A percentile compares a stretch with the other conserved stretches of the same genome.
These are phyloP conservation scores for Hyla sarda DNA, from an alignment of 2,113 vertebrate species.

Conservation along the genomic window DNA sequence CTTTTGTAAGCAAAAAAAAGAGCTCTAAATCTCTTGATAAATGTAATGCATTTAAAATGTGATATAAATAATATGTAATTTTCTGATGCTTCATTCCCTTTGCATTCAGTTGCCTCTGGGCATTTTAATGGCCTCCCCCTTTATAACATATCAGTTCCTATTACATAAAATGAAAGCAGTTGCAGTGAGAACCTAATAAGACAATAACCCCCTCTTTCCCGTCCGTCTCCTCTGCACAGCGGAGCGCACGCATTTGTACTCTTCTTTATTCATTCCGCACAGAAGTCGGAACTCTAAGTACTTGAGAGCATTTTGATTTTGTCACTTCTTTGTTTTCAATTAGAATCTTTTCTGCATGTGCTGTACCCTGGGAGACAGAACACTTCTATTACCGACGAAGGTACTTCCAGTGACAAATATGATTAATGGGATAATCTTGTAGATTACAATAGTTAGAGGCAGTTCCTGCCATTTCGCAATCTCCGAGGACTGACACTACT, in stretches of 20 bases:
- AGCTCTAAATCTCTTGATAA: too few species aligned
- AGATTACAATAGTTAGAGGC: slow-evolving; percentile 70
- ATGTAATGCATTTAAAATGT: too few species aligned
- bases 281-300: slow-evolving; percentile 53
- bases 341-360: slow-evolving; percentile 56
- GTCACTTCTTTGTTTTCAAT: slow-evolving; percentile 66
- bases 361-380: slow-evolving; percentile 64
- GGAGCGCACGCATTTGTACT: neutral
- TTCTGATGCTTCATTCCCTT: neutral
- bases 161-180: neutral
- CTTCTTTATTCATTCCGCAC: slow-evolving; percentile 43
- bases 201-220: neutral
- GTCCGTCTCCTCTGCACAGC: neutral
- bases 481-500: slow-evolving; percentile 64
- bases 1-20: too few species aligned
- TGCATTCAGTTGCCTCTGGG: neutral
- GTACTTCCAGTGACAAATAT: slow-evolving; percentile 67
- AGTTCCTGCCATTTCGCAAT: slow-evolving; percentile 65
- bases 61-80: neutral
- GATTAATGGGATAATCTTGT: slow-evolving; percentile 71
- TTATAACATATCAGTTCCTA: neutral
- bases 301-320: slow-evolving; percentile 61
- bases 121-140: neutral
- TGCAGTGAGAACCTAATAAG: neutral
- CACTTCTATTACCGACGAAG: slow-evolving; percentile 65